Evolutionary conservation across 2,888 invertebrate species (phyloP).

Genomic region (Caenorhabditis plicata): DNA sequence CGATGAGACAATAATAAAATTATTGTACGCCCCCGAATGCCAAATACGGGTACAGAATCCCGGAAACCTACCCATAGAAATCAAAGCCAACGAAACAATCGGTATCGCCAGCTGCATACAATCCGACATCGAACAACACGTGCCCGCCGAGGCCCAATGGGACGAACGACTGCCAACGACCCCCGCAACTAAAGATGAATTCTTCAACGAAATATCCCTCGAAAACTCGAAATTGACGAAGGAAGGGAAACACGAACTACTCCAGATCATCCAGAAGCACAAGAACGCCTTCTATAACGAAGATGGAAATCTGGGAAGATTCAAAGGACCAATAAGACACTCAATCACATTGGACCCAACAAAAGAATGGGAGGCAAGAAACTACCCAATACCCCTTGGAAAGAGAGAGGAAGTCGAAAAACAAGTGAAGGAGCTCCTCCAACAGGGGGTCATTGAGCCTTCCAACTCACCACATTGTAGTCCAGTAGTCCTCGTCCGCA

Average conservation of each 20-base stretch:
- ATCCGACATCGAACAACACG: too few relatives aligned
- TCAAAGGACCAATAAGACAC: conserved; percentile 15
- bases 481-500: conserved; percentile 24
- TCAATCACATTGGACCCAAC: conserved; percentile 7
- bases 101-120: too few relatives aligned
- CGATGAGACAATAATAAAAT: too few relatives aligned
- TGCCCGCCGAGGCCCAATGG: too few relatives aligned
- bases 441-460: conserved; percentile 9
- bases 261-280: conserved; percentile 1
- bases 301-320: conserved; percentile 19
- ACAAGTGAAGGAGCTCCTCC: conserved; percentile 6
- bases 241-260: conserved; percentile 1
- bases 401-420: conserved; percentile 5
- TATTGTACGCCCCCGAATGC: too few relatives aligned
- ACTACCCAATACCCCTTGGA: conserved; percentile 8
- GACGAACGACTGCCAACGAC: neutral
- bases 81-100: too few relatives aligned
- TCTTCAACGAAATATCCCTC: neutral
- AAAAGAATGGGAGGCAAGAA: too few relatives aligned
- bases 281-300: conserved; percentile 12
- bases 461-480: conserved; percentile 1
- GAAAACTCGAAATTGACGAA: neutral
- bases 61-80: too few relatives aligned
- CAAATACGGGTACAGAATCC: too few relatives aligned
- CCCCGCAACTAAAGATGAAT: neutral